These are phyloP conservation scores for Philotrypesis tridentata DNA, from an alignment of 1,140 invertebrate species.

Conservation along the genomic window DNA sequence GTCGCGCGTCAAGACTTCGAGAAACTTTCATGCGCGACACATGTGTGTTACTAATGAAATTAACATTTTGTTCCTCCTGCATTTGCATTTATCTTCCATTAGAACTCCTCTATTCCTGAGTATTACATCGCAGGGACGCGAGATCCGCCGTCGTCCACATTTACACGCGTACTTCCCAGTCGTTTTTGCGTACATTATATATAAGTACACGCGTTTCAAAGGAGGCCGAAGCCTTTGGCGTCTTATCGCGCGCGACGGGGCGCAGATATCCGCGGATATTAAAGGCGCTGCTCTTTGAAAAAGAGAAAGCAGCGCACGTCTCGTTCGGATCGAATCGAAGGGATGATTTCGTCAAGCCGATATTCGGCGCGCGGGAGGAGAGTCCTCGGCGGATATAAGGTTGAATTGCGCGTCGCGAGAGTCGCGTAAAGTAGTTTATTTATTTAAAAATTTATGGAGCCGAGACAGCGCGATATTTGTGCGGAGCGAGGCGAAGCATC, in stretches of 20 bases:
- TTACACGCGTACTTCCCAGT: neutral
- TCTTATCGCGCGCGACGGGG: neutral
- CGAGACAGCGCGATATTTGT: too few relatives aligned
- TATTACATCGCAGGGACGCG: neutral
- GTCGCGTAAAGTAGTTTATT: too few relatives aligned
- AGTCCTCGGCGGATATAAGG: too few relatives aligned
- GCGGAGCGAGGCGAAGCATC: too few relatives aligned
- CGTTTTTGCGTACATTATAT: too few relatives aligned
- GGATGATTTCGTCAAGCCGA: neutral
- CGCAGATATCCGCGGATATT: neutral
- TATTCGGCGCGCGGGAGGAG: too few relatives aligned
- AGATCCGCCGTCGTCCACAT: neutral
- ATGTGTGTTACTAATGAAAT: conserved; percentile 30
- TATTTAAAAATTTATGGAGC: too few relatives aligned
- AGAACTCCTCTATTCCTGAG: neutral
- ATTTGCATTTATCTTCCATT: conserved; percentile 37
- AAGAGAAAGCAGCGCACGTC: too few relatives aligned
- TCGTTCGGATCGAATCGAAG: too few relatives aligned
- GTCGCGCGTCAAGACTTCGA: neutral
- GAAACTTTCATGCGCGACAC: neutral
- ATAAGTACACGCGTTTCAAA: conserved; percentile 1
- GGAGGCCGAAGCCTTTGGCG: conserved; percentile 12
- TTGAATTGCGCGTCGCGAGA: too few relatives aligned
- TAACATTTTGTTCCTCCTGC: conserved; percentile 20
- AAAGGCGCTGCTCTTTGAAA: neutral